These are phyloP conservation scores for Xanthia icteritia DNA, from an alignment of 2,888 invertebrate species.

Conservation along the genomic window DNA sequence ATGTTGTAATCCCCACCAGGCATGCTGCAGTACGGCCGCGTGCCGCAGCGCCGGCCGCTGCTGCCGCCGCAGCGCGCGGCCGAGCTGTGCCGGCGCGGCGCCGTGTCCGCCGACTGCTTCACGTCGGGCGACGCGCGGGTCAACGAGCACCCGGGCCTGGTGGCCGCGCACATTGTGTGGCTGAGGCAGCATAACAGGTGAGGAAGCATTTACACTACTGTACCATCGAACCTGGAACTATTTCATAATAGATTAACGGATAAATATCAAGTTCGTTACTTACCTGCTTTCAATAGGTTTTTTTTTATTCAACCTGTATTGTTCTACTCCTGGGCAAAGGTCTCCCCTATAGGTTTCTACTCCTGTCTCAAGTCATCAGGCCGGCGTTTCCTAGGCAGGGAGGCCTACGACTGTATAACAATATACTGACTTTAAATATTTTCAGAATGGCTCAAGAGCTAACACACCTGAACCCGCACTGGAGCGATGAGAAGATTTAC, in stretches of 20 bases:
- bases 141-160: constrained; percentile 95
- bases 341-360: too few species aligned
- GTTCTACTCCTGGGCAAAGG: too few species aligned
- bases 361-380: not conserved
- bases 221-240: not conserved
- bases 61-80: constrained; percentile 91
- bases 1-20: constrained; percentile 69
- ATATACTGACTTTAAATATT: not conserved
- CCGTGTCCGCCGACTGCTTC: constrained; percentile 94
- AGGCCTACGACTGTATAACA: not conserved
- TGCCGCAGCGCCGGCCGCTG: constrained; percentile 90
- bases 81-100: constrained; percentile 93
- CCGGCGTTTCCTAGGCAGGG: too few species aligned
- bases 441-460: constrained; percentile 93
- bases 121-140: constrained; percentile 94
- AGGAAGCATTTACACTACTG: not conserved
- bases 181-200: constrained; percentile 93
- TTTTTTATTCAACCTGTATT: not conserved
- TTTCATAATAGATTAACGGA: not conserved
- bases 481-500: constrained; percentile 96
- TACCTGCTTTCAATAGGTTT: not conserved
- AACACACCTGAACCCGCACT: constrained; percentile 94
- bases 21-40: constrained; percentile 92
- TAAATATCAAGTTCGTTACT: not conserved
- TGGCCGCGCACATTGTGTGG: constrained; percentile 94